Evolutionary conservation across 2,797 vertebrate genomes (phyloP).

Genomic region (Onychomys arenicola): DNA sequence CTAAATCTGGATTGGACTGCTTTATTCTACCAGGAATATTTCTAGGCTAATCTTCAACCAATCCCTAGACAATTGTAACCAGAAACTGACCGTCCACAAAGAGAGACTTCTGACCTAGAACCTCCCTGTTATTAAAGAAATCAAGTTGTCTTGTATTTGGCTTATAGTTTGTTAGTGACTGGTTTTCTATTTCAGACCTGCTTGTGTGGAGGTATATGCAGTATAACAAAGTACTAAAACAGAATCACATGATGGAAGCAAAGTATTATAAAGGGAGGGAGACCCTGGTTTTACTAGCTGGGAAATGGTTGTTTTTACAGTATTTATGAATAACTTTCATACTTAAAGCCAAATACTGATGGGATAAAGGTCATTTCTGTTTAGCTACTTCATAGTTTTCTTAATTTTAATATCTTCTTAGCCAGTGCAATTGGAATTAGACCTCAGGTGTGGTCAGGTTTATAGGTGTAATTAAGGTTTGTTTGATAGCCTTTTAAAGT

Average conservation of each 20-base stretch:
- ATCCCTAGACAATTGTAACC: slow-evolving; percentile 47
- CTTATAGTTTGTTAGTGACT: slow-evolving; percentile 1
- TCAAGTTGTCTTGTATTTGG: slow-evolving; percentile 30
- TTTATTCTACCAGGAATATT: slow-evolving; percentile 38
- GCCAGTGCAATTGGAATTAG: slow-evolving; percentile 2
- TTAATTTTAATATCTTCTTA: neutral
- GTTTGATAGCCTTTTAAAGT: neutral
- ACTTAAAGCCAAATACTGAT: neutral
- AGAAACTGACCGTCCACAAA: slow-evolving; percentile 49
- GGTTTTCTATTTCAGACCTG: slow-evolving; percentile 37
- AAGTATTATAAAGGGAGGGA: neutral
- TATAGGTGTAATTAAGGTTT: slow-evolving; percentile 29
- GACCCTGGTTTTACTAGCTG: neutral
- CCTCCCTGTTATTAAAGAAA: slow-evolving; percentile 45
- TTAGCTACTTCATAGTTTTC: neutral
- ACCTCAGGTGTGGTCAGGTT: slow-evolving; percentile 12
- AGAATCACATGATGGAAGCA: neutral
- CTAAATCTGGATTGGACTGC: slow-evolving; percentile 64
- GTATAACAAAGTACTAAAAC: neutral
- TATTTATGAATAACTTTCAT: neutral
- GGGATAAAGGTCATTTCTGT: neutral
- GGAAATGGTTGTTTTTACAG: neutral
- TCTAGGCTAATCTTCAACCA: slow-evolving; percentile 53
- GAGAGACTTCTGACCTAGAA: slow-evolving; percentile 48
- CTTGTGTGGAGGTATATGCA: slow-evolving; percentile 2